Conservation (phyloP, 2,888 invertebrate species). For the Chaetoderma sp. region DNA sequence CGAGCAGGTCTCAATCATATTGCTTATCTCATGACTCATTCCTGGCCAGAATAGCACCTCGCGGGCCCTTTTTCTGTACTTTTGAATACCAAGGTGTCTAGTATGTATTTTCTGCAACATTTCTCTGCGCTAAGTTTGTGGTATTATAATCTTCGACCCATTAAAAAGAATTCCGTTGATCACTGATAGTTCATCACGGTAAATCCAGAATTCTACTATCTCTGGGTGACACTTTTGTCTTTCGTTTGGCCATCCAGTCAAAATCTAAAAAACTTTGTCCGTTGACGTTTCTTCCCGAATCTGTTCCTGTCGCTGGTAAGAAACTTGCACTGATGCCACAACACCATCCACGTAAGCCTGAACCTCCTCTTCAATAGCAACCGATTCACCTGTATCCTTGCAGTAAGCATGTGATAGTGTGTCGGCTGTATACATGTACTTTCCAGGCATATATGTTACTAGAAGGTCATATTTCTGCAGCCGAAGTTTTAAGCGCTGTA, state of each 20-base stretch:
- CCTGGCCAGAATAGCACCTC: slow-evolving; percentile 25
- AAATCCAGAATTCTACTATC: slow-evolving; percentile 11
- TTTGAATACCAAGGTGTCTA: slow-evolving; percentile 21
- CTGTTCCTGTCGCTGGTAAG: slow-evolving; percentile 7
- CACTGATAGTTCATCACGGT: slow-evolving; percentile 8
- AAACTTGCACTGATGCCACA: background rate
- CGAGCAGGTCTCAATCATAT: no score
- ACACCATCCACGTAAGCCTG: background rate
- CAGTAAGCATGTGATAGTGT: slow-evolving; percentile 3
- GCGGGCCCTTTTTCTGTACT: slow-evolving; percentile 21
- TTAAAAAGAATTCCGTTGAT: slow-evolving; percentile 11
- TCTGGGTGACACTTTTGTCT: slow-evolving; percentile 1
- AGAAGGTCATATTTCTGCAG: no score
- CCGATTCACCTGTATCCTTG: background rate
- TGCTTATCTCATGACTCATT: background rate
- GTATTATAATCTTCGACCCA: slow-evolving; percentile 16
- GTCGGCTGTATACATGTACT: slow-evolving; percentile 19
- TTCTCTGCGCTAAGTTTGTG: background rate
- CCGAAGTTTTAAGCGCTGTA: no score
- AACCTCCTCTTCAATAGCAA: slow-evolving; percentile 5
- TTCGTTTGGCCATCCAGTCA: slow-evolving; percentile 17
- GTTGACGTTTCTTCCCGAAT: slow-evolving; percentile 5
- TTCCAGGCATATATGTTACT: slow-evolving; percentile 22
- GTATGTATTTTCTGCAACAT: slow-evolving; percentile 21
- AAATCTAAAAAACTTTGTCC: slow-evolving; percentile 12